These are phyloP conservation scores for Paramuricea clavata DNA, from an alignment of 92 coral and sea anemone species.

Conservation along the genomic window DNA sequence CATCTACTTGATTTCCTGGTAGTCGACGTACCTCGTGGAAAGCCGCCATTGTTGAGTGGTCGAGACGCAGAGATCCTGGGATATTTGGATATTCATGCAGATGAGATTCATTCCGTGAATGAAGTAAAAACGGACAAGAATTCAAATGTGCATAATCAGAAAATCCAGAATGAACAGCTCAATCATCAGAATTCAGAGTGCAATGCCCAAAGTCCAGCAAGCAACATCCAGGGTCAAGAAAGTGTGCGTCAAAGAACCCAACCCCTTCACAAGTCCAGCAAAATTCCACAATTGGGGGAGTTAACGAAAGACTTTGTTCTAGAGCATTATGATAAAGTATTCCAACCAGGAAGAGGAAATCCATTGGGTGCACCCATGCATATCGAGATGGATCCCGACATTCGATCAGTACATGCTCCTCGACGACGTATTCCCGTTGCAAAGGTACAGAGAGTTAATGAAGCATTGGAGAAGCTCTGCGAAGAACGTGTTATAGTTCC, in stretches of 20 bases:
- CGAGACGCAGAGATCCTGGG: conserved; percentile 56
- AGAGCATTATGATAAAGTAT: conserved; percentile 44
- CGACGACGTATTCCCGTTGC: conserved; percentile 31
- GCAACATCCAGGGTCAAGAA: too few species aligned
- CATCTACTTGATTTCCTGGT: conserved; percentile 54
- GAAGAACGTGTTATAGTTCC: conserved; percentile 32
- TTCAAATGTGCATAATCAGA: neutral
- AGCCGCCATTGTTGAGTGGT: conserved; percentile 65
- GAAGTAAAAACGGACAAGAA: neutral
- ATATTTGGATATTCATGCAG: conserved; percentile 59
- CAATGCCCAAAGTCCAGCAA: neutral
- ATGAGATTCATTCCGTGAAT: conserved; percentile 58
- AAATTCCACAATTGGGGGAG: conserved; percentile 23
- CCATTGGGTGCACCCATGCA: conserved; percentile 63
- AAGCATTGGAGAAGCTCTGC: conserved; percentile 23
- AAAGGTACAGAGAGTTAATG: conserved; percentile 27
- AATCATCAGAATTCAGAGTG: neutral
- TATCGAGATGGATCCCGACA: conserved; percentile 34
- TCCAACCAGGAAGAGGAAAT: conserved; percentile 59
- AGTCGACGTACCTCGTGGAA: conserved; percentile 55
- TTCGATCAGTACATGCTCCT: conserved; percentile 4
- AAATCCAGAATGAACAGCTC: conserved; percentile 2
- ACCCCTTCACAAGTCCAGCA: too few species aligned
- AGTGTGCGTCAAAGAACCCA: too few species aligned
- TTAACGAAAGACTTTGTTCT: conserved; percentile 34